Conservation (phyloP, 37 sponge, comb jelly and placozoan species). For the Oscarella lobularis region DNA sequence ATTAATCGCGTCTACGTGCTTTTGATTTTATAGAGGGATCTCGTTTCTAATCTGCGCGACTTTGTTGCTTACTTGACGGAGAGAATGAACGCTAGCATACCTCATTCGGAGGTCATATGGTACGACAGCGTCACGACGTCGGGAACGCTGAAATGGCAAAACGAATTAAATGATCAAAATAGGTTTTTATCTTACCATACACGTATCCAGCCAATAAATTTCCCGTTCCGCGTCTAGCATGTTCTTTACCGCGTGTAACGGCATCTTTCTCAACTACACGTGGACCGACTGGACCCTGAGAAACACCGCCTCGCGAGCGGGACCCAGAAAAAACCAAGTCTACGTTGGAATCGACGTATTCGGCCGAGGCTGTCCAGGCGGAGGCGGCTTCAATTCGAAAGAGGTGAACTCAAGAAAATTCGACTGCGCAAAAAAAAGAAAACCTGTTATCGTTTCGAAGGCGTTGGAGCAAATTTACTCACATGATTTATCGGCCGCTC, state of each 20-base stretch:
- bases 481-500: constrained; percentile 63
- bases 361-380: constrained; percentile 81
- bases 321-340: constrained; percentile 45
- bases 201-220: neutral
- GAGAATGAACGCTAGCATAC: constrained; percentile 43
- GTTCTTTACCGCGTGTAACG: constrained; percentile 89
- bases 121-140: constrained; percentile 81
- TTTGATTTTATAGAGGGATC: too few relatives aligned
- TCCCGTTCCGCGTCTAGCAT: constrained; percentile 12
- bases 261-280: constrained; percentile 95
- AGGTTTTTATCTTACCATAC: neutral
- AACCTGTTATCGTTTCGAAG: constrained; percentile 20
- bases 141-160: constrained; percentile 96
- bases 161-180: constrained; percentile 48
- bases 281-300: constrained; percentile 54
- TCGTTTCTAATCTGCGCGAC: constrained; percentile 31
- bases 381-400: constrained; percentile 68
- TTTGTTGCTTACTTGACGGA: constrained; percentile 47
- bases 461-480: constrained; percentile 58
- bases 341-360: constrained; percentile 95
- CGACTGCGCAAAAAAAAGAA: constrained; percentile 3
- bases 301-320: constrained; percentile 22
- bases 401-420: constrained; percentile 16
- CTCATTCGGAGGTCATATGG: constrained; percentile 84
- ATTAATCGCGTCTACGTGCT: too few relatives aligned